Evolutionary conservation across 2,888 invertebrate species (phyloP).

Genomic region (Hyppa rectilinea): DNA sequence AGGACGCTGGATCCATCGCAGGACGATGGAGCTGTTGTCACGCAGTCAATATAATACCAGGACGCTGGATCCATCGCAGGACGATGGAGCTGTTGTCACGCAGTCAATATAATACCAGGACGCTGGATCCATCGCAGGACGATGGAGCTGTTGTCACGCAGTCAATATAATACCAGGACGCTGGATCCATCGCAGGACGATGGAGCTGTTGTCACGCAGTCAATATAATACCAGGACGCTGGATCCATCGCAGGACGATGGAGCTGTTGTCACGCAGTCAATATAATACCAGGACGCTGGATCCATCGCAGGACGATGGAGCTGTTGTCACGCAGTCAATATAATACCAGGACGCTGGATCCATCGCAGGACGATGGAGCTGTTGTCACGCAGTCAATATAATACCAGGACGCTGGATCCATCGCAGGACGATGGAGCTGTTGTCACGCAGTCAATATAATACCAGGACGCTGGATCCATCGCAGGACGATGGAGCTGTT

Average conservation of each 20-base stretch:
- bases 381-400: not conserved
- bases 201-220: not conserved
- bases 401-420: no score
- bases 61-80: no score
- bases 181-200: not conserved
- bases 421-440: not conserved
- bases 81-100: not conserved
- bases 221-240: no score
- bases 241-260: not conserved
- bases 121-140: no score
- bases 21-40: not conserved
- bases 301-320: not conserved
- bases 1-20: no score
- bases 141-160: not conserved
- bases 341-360: no score
- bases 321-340: not conserved
- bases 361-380: not conserved
- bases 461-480: no score
- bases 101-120: no score
- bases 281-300: no score
- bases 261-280: not conserved
- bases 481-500: not conserved
- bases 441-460: not conserved
- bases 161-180: no score
- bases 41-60: no score